Base-by-base conservation (phyloP, 2,113 vertebrate species). In the Clinocottus analis region DNA sequence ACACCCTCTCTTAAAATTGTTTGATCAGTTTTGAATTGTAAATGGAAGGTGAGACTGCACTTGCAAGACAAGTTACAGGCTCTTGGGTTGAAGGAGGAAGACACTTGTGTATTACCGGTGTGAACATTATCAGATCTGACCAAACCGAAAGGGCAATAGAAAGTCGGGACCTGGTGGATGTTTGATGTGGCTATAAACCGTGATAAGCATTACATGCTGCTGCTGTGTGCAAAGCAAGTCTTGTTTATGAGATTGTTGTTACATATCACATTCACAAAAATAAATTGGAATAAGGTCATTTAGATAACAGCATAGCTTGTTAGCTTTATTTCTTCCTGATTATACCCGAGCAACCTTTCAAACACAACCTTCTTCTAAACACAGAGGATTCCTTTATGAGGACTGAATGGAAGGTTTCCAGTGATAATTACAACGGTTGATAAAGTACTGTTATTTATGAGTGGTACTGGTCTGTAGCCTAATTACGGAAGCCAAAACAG, bases 11-110 rank as follows among this genome's bases (percentile, higher is more conserved):
- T 29, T 80, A 6, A 62, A 83, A 72, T 45, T 47, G 43, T 83
- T 77, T 37, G 69, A 7, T 41, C 6, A 61, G 27, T 37, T 71
- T 33, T 77, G 64, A 75, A 83, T 75, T 73, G 72, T 67, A 51
- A 64, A 82, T 77, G 58, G n/a, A 25, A 41, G 45, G 45, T 19
- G 73, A 84, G 51, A 29, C 72, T 58, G 41, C 51, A 71, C 68
- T 41, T 67, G 55, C 65, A 45, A 73, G 55, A 73, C 72, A 56
- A 27, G 80, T 63, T 67, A 23, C 14, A 68, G 3, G 31, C 63
- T 29, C 23, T 55, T 66, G 0, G 3, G 23, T 27, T 12, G 4
- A 53, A 45, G 45, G 16, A 47, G 3, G 2, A n/a, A 1, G 31
- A 1, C 16, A 64, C 7, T 41, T 6, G 39, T 8, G 2, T 41